Percentiles rank a stretch among this genome's conserved stretches.
These are phyloP conservation scores for Tauraco erythrolophus DNA, from an alignment of 2,113 vertebrate species.

Conservation along the genomic window DNA sequence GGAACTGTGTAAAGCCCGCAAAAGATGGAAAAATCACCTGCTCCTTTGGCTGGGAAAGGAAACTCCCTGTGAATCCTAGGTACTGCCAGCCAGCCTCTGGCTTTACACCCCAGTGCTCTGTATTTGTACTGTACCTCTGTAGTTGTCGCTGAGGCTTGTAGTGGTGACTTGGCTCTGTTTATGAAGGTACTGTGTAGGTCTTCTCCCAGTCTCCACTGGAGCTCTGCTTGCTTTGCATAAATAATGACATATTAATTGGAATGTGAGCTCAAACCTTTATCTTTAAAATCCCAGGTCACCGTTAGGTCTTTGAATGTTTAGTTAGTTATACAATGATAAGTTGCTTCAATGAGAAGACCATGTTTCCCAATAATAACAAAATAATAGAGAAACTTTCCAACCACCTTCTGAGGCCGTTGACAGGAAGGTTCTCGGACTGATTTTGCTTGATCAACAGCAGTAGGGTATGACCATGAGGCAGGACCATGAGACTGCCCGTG, in stretches of 20 bases:
- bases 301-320: neutral
- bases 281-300: neutral
- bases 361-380: neutral
- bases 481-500: neutral
- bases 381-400: neutral
- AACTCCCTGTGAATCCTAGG: neutral
- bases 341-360: neutral
- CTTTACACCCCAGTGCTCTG: neutral
- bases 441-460: neutral
- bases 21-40: neutral
- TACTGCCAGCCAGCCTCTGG: neutral
- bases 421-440: neutral
- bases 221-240: neutral
- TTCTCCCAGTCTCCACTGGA: neutral
- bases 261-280: neutral
- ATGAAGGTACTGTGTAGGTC: neutral
- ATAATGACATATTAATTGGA: neutral
- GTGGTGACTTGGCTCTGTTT: neutral
- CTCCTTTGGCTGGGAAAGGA: neutral
- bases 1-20: neutral
- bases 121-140: neutral
- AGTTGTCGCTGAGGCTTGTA: neutral
- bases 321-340: neutral
- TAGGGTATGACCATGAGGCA: neutral
- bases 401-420: neutral